Evolutionary conservation across 2,888 invertebrate species (phyloP), one percentile per base, ranked within the genome.

Genomic region (Dyspetes luteomarginatus): DNA sequence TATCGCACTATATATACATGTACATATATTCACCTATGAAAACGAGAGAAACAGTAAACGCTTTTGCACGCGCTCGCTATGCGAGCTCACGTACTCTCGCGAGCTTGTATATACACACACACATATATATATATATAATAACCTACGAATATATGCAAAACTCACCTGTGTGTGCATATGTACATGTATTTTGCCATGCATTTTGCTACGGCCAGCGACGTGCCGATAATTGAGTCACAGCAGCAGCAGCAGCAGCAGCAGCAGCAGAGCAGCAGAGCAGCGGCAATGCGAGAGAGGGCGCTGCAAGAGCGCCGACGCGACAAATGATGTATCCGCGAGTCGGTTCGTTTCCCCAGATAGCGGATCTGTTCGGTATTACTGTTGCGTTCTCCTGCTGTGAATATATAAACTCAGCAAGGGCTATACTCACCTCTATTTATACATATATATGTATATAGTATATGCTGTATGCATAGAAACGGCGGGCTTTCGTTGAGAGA

Each of bases 301-400:
- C 77, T 78, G 74, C 85, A 78, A 83, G 68, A 82, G 82, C 75
- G 74, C 81, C 68, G 82, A 71, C 75, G 82, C 83, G 86, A 88
- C 88, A 87, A 89, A 89, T 89, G 86, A 87, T 85, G 86, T 86
- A 89, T 89, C 85, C 83, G 78, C 84, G 80, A 82, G 86, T 86
- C 85, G 86, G 86, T 89, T 87, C 86, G 86, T 89, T 89, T 89
- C 85, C 86, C 82, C 84, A 89, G 90, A 89, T 89, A 90, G 86
- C 83, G 83, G 87, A 89, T 90, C 90, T 89, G 85, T 86, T 85
- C 83, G 84, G 83, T 69, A 58, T 69, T 28, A 30, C 58, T 19
- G 52, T 28, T 56, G 58, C 69, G 28, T 58, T 4, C 48, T 56
- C 45, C 45, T 56, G 43, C n/a, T 30, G 30, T 48, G 56, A 30